These are phyloP conservation scores for Philaenus spumarius DNA, from an alignment of 1,140 invertebrate genomes.

Conservation along the genomic window DNA sequence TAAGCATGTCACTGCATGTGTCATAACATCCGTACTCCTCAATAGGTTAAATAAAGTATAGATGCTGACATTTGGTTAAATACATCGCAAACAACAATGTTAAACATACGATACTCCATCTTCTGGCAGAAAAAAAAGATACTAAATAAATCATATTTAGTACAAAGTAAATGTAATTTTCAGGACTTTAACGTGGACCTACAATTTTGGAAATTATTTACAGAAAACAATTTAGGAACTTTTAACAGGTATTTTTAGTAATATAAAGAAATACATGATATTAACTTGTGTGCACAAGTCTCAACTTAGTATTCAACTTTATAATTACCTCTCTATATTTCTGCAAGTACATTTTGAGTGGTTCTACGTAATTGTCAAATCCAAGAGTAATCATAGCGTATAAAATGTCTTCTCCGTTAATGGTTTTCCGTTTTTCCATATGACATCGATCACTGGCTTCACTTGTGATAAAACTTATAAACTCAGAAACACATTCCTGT, in stretches of 20 bases:
- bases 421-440: constrained; percentile 97
- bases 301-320: not conserved
- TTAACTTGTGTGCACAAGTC: no score
- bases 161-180: not conserved
- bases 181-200: not conserved
- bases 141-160: no score
- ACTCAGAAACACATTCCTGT: constrained; percentile 99
- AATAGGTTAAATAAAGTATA: no score
- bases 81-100: no score
- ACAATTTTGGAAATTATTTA: not conserved
- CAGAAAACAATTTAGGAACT: not conserved
- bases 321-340: constrained; percentile 88
- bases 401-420: constrained; percentile 97
- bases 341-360: constrained; percentile 91
- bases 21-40: no score
- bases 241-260: not conserved
- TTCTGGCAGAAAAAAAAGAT: no score
- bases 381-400: constrained; percentile 95
- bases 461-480: constrained; percentile 98
- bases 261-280: not conserved
- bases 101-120: no score
- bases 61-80: no score
- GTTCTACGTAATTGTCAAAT: constrained; percentile 98
- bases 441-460: constrained; percentile 96
- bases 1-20: no score